phyloP scores from a whole-genome alignment of 2,888 invertebrate genomes.

The Oscheius onirici region DNA sequence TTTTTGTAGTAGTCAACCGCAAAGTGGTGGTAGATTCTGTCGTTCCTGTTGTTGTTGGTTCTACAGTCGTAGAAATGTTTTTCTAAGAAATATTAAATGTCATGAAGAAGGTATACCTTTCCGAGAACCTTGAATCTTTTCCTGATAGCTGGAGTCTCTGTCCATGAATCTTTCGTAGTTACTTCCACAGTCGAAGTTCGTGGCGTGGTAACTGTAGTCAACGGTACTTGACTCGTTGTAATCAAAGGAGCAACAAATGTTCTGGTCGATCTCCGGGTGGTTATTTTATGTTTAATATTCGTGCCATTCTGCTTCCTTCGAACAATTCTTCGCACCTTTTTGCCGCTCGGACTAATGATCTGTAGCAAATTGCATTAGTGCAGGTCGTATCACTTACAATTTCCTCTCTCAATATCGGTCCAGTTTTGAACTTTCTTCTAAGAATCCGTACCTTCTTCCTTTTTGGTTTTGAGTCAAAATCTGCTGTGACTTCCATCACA shows the following conservation, averaged over 20 bases:
- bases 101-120: not conserved
- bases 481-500: not conserved
- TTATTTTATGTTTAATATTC: not conserved
- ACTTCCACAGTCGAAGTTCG: not conserved
- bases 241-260: not conserved
- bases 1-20: not conserved
- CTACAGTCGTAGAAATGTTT: no score
- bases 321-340: conserved; percentile 6
- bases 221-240: not conserved
- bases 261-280: not conserved
- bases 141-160: not conserved
- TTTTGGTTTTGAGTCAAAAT: not conserved
- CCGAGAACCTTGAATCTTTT: conserved; percentile 17
- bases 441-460: conserved; percentile 8
- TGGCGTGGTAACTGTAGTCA: not conserved
- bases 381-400: conserved; percentile 9
- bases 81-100: no score
- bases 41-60: not conserved
- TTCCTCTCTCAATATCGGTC: conserved; percentile 1
- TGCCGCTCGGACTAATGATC: conserved; percentile 8
- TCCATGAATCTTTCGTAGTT: not conserved
- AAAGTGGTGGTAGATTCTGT: not conserved
- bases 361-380: not conserved
- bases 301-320: not conserved
- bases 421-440: not conserved